Evolutionary conservation across 2,888 invertebrate species (phyloP).

Genomic region (Oxyteleia sp.): DNA sequence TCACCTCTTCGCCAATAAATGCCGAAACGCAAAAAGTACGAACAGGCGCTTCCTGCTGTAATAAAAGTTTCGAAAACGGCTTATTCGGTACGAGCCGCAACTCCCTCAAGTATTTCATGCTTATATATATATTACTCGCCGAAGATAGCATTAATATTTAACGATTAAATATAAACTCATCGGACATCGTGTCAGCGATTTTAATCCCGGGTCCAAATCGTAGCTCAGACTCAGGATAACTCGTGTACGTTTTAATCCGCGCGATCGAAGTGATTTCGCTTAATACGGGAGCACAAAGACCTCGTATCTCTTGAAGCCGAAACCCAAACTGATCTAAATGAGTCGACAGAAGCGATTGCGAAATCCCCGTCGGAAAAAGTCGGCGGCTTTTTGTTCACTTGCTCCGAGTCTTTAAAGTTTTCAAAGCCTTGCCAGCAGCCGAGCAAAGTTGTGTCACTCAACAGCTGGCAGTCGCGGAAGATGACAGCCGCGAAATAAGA

Average conservation of each 20-base stretch:
- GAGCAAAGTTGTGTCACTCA: conserved; percentile 68
- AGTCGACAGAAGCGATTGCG: conserved; percentile 49
- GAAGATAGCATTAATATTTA: conserved; percentile 61
- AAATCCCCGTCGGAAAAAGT: conserved; percentile 60
- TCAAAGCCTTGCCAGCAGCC: conserved; percentile 48
- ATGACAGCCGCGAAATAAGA: conserved; percentile 73
- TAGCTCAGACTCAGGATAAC: conserved; percentile 68
- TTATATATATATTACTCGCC: conserved; percentile 23
- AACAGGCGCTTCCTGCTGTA: not conserved
- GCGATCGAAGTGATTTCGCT: conserved; percentile 54
- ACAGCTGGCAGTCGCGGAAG: conserved; percentile 68
- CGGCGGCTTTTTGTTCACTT: conserved; percentile 29
- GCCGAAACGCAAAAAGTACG: not conserved
- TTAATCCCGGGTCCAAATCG: conserved; percentile 61
- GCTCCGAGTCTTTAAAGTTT: conserved; percentile 32
- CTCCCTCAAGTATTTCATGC: conserved; percentile 7
- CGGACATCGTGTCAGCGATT: conserved; percentile 39
- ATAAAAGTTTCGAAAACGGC: conserved; percentile 16
- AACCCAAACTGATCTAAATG: conserved; percentile 33
- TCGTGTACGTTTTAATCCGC: conserved; percentile 59
- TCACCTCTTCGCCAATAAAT: not conserved
- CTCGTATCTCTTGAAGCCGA: conserved; percentile 21
- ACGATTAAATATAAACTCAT: conserved; percentile 58
- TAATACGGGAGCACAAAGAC: conserved; percentile 45
- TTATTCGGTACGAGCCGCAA: conserved; percentile 11